Evolutionary conservation across 2,797 vertebrate species (phyloP), one percentile per base, ranked within the genome.

Genomic region (Chromobotia macracanthus): DNA sequence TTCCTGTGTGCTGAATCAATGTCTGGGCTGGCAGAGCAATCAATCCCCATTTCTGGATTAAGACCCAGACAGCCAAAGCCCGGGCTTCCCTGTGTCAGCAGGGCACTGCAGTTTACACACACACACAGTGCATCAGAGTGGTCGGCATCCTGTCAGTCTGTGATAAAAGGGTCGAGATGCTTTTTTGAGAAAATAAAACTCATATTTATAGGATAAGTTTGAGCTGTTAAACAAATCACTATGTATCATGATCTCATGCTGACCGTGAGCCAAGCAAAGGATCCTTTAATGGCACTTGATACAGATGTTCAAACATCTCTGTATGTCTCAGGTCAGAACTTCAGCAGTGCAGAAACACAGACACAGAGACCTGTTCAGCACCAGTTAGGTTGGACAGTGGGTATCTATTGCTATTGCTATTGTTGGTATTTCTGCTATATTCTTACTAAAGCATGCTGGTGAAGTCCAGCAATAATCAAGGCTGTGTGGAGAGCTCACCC

Each of bases 41-140:
- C 94, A 93, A 91, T 94, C 93, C 93, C 89, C 89, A 91, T 94
- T 93, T 95, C 93, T 95, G 93, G 93, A 95, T 94, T 94, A 94
- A 92, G 84, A 92, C 92, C 71, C 82, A 80, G 80, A 80, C 75
- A 80, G 58, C 66, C 73, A 79, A 67, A 80, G 51, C 71, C 65
- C 31, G 60, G 53, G 67, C 67, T 79, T 75, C 68, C 73, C 46
- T 72, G 66, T 76, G 74, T 77, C 81, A 81, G 66, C 71, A 77
- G 79, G 79, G 70, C 61, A 75, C 64, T 25, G 56, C 12, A 3
- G 28, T 28, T 28, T 4, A 28, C 28, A 28, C 28, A 28, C 28
- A 28, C 28, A 56, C 61, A 71, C 68, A 50, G 41, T 63, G 23
- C 25, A 51, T 21, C 25, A 48, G 23, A 31, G 5, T 61, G 66